Evolutionary conservation across 2,888 invertebrate species (phyloP), one percentile per base, ranked within the genome.

Genomic region (Platycnemis pennipes): DNA sequence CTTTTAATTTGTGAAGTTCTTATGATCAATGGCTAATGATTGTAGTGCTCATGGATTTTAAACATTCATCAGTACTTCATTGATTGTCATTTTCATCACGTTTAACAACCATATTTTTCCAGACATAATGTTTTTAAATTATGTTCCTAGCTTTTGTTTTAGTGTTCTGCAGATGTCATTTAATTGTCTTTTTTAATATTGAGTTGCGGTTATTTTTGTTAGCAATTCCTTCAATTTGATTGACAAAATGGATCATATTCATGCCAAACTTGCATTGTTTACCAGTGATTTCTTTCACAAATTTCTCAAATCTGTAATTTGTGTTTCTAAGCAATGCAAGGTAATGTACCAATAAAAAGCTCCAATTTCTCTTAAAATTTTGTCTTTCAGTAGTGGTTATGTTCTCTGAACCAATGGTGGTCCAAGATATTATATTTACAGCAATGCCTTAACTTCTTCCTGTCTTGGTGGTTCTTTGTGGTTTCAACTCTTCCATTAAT

Each of bases 341-440:
- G 63, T 22, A 26, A 49, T 56, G 63, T 69, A 42, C 63, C 91
- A 91, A 91, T 91, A 91, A 91, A 63, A 91, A 16, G 42, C 69
- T 91, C 69, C 42, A 69, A 63, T 63, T 77, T 77, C 44, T 46
- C 63, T 26, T 91, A 5, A 53, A 26, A 37, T 56, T 89, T 91
- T 91, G 45, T 91, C 37, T 91, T 91, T 63, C 91, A 91, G 91
- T 44, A 13, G 42, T 44, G 63, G 63, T 91, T 91, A 44, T 69
- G 42, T 91, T 69, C 63, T 44, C 37, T 91, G 22, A 89, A 26
- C 77, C 44, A 89, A n/a, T 69, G 56, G 91, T 69, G 91, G 91
- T 91, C 91, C 91, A 91, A 69, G 63, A 63, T 91, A 37, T 63
- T 63, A 91, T 91, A 63, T 63, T 91, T 69, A 63, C 91, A 63